Evolutionary conservation across 37 sponge, comb jelly and placozoan species (phyloP), one percentile per base, ranked within the genome.

Genomic region (Haliclona indistincta): DNA sequence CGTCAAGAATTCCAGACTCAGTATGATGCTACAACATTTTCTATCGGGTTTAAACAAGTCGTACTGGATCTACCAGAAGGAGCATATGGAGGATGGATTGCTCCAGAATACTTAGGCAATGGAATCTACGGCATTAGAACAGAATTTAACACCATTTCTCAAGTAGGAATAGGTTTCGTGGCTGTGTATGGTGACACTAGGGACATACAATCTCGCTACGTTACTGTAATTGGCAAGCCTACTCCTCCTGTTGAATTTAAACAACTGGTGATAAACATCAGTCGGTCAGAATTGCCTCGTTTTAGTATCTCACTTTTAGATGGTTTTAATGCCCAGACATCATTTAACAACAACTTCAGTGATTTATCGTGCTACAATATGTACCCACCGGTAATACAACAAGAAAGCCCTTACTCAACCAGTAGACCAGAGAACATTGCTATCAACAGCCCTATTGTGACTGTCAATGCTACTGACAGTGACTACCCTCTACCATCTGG

Each of bases 31-130:
- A 93, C 82, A 1, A 43, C 15, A 1, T 47, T 93, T 4, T 20
- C 15, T 54, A 53, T n/a, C 19, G 94, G 94, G 23, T 54, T 43
- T 11, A 69, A 47, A 38, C 28, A 74, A 2, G 8, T 73, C 0
- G 32, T 20, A 10, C 28, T 26, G 38, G n/a, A 3, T 22, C 51
- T 77, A 20, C 80, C 84, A 15, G 22, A 6, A 13, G 80, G 42
- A 54, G 8, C 73, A 15, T 84, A 54, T 56, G 89, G 94, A 0
- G 94, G 89, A 5, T 93, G 89, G 89, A 52, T 83, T 43, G 34
- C 49, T 38, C 73, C 92, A 5, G 43, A 29, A 13, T 56, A 65
- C 55, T 11, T 78, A 43, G 92, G 84, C 15, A 63, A 67, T 66
- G 87, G 92, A 42, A 70, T 61, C 1, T 91, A 43, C 29, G 54